These are phyloP conservation scores for Aquatica leii DNA, from an alignment of 2,888 invertebrate species.

Conservation along the genomic window DNA sequence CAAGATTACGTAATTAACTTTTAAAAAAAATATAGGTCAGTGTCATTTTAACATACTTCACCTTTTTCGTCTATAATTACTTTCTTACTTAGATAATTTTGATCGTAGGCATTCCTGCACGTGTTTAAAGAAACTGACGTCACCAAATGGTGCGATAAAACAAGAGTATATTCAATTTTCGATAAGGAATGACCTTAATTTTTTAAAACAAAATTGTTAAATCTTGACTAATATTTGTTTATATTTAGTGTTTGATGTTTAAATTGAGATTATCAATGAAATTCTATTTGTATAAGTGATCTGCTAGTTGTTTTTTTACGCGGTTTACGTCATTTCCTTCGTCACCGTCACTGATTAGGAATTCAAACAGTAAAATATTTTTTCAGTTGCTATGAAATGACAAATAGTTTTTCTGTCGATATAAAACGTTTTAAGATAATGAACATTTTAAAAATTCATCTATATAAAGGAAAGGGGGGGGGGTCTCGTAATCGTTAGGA, in stretches of 20 bases:
- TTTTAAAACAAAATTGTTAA: neutral
- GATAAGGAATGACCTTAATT: constrained; percentile 16
- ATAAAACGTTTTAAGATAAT: too few relatives aligned
- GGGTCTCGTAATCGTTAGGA: neutral
- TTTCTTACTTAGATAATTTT: constrained; percentile 1
- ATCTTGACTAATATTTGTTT: constrained; percentile 12
- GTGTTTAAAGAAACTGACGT: neutral
- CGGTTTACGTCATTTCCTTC: constrained; percentile 3
- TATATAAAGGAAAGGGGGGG: too few relatives aligned
- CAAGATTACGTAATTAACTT: neutral
- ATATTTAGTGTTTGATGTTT: constrained; percentile 6
- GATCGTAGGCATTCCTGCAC: neutral
- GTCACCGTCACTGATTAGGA: constrained; percentile 8
- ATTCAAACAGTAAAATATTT: neutral
- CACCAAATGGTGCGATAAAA: neutral
- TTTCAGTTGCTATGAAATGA: neutral
- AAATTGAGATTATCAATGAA: constrained; percentile 11
- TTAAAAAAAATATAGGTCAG: neutral
- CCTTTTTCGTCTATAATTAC: neutral
- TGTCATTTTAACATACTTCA: neutral
- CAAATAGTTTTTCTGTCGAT: neutral
- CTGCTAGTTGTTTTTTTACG: neutral
- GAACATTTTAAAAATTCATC: too few relatives aligned
- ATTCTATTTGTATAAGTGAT: constrained; percentile 1
- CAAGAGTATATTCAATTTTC: constrained; percentile 9